Percentiles rank a stretch among this genome's conserved stretches.
Evolutionary conservation across 2,888 invertebrate genomes (phyloP).

Genomic region (Meteorus colon): DNA sequence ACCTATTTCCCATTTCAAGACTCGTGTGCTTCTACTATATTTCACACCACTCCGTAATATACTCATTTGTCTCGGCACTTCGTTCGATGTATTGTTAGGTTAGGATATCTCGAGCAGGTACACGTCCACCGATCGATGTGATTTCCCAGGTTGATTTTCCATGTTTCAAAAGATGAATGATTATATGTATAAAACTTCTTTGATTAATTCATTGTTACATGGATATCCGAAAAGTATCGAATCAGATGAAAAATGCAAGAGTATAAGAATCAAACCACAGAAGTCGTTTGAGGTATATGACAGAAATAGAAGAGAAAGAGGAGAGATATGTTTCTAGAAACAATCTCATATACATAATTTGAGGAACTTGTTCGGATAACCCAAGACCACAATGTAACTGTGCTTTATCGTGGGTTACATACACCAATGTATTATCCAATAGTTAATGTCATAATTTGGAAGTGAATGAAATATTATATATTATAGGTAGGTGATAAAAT

Average conservation of each 20-base stretch:
- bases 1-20: neutral
- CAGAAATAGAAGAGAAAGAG: too few relatives aligned
- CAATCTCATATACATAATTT: too few relatives aligned
- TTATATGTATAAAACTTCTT: neutral
- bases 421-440: too few relatives aligned
- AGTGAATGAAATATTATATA: slow-evolving; percentile 43
- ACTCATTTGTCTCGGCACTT: slow-evolving; percentile 58
- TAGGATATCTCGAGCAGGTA: slow-evolving; percentile 67
- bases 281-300: too few relatives aligned
- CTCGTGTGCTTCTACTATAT: slow-evolving; percentile 36
- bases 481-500: neutral
- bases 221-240: neutral
- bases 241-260: neutral
- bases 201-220: slow-evolving; percentile 9
- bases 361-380: too few relatives aligned
- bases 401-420: too few relatives aligned
- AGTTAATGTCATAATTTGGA: neutral
- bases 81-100: slow-evolving; percentile 66
- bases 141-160: slow-evolving; percentile 50
- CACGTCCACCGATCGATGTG: slow-evolving; percentile 66
- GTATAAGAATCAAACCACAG: slow-evolving; percentile 20
- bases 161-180: slow-evolving; percentile 16
- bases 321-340: too few relatives aligned
- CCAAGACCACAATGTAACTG: too few relatives aligned
- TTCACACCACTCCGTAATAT: slow-evolving; percentile 57